phyloP scores from a whole-genome alignment of 1,140 invertebrate species.

The Lepidurus arcticus region DNA sequence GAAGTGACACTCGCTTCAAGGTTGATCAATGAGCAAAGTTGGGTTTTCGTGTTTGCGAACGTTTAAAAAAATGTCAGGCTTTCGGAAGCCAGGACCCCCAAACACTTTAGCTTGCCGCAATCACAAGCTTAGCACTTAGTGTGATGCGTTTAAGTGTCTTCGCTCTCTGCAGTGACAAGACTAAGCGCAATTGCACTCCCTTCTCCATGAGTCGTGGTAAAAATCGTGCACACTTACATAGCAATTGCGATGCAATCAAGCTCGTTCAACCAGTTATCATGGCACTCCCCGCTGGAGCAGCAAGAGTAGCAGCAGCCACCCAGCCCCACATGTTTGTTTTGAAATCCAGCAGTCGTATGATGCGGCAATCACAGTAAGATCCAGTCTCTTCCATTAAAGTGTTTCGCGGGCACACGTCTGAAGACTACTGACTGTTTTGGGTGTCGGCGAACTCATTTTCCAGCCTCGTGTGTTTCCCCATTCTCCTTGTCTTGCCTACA shows the following conservation, averaged over 20 bases:
- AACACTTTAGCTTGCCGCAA: no score
- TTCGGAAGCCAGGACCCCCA: no score
- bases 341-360: not conserved
- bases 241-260: constrained; percentile 9
- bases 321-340: constrained; percentile 4
- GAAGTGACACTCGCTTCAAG: not conserved
- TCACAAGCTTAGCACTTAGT: no score
- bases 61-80: no score
- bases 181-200: not conserved
- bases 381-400: not conserved
- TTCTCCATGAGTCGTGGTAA: not conserved
- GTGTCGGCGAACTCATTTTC: constrained; percentile 18
- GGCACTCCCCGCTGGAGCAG: constrained; percentile 11
- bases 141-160: no score
- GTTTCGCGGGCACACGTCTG: constrained; percentile 6
- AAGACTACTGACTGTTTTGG: constrained; percentile 15
- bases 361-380: constrained; percentile 1
- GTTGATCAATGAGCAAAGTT: no score
- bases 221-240: not conserved
- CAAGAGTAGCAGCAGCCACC: not conserved
- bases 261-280: not conserved
- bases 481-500: constrained; percentile 14
- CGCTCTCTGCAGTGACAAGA: not conserved
- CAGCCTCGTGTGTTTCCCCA: constrained; percentile 1
- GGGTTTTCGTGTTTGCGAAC: no score